Conservation (phyloP, 1,140 invertebrate genomes). For the Drosophila trapezifrons region DNA sequence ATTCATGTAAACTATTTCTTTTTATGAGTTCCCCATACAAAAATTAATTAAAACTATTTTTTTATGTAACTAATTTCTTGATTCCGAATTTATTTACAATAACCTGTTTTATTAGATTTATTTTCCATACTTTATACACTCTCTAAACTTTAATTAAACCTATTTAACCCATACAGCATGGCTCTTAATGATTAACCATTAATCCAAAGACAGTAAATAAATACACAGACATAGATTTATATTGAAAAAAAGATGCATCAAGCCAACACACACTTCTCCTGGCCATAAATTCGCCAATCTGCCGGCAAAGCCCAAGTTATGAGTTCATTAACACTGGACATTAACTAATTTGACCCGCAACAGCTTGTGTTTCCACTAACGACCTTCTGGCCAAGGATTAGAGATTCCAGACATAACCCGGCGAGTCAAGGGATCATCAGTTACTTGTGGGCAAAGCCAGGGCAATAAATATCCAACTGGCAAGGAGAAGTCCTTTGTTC, state of each 20-base stretch:
- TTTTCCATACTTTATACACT: no score
- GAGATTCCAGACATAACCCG: neutral
- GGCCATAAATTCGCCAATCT: neutral
- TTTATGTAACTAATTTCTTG: no score
- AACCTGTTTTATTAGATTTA: no score
- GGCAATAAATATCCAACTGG: conserved; percentile 20
- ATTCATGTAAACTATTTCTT: no score
- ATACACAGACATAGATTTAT: neutral
- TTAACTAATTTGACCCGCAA: conserved; percentile 59
- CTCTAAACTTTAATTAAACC: no score
- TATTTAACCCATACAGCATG: no score
- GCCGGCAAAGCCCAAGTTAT: conserved; percentile 27
- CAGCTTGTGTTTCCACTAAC: conserved; percentile 42
- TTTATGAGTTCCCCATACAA: no score
- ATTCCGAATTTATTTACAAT: no score
- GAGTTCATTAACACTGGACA: conserved; percentile 66
- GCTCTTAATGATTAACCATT: neutral
- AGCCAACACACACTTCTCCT: neutral
- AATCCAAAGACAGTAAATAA: neutral
- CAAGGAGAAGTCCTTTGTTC: conserved; percentile 52
- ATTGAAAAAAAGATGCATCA: neutral
- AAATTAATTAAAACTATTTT: no score
- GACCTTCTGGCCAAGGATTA: conserved; percentile 13
- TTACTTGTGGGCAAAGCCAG: conserved; percentile 34
- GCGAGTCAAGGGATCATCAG: neutral